Conservation (phyloP, 2,888 invertebrate genomes). For the Flabesymbios commensalis region DNA sequence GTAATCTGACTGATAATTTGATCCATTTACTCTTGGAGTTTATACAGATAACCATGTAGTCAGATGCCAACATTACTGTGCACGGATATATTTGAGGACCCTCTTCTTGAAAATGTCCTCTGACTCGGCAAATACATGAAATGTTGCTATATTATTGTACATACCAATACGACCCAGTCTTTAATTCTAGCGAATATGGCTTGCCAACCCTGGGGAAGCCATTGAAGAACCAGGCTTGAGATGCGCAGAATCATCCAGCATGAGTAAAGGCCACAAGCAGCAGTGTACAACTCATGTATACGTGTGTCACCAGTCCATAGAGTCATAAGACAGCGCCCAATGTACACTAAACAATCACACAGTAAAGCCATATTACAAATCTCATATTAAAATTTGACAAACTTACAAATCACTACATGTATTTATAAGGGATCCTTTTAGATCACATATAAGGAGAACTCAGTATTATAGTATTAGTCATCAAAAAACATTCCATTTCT, state of each 20-base stretch:
- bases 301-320: constrained; percentile 72
- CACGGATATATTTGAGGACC: no score
- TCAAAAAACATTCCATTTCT: no score
- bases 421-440: no score
- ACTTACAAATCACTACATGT: neutral
- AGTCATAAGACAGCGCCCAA: constrained; percentile 86
- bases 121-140: no score
- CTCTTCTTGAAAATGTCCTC: no score
- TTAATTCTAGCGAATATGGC: constrained; percentile 62
- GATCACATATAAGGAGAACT: no score
- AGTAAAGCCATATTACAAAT: neutral
- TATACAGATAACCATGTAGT: no score
- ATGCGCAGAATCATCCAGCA: constrained; percentile 91
- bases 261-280: constrained; percentile 90
- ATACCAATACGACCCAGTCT: constrained; percentile 61
- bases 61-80: no score
- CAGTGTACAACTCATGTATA: constrained; percentile 89
- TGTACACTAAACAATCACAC: constrained; percentile 69
- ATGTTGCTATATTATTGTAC: constrained; percentile 32
- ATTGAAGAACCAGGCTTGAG: constrained; percentile 78
- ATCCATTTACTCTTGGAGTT: no score
- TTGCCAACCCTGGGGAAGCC: constrained; percentile 86
- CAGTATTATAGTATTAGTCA: no score
- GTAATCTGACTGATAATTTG: no score
- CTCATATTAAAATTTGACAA: neutral